These are phyloP conservation scores for Parauchenoglanis punctatus DNA, from an alignment of 2,797 vertebrate species.

Conservation along the genomic window DNA sequence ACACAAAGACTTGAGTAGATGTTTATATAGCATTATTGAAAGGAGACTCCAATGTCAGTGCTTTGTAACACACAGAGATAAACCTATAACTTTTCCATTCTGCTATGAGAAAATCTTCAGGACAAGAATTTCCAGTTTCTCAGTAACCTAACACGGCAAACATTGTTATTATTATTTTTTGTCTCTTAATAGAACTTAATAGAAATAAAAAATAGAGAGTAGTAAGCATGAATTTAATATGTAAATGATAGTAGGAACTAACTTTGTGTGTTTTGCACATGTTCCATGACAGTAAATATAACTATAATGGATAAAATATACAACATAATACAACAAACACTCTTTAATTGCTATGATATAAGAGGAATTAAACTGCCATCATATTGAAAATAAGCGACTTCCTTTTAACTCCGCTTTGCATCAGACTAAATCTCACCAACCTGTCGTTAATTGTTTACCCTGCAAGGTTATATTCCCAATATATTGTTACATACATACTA, in stretches of 20 bases:
- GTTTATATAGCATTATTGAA: neutral
- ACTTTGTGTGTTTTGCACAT: neutral
- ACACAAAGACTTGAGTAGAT: neutral
- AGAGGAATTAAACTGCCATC: neutral
- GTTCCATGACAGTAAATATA: neutral
- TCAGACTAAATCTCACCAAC: neutral
- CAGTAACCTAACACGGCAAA: neutral
- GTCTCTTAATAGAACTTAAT: neutral
- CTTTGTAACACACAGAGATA: neutral
- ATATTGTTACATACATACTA: neutral
- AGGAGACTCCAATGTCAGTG: neutral
- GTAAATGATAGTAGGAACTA: neutral
- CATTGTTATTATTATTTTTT: neutral
- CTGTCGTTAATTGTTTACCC: neutral
- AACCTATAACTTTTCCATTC: neutral
- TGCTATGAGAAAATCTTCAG: neutral
- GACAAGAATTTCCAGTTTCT: neutral
- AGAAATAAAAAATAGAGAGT: neutral
- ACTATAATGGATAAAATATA: neutral
- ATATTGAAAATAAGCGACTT: neutral
- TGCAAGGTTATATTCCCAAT: neutral
- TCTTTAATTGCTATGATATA: neutral
- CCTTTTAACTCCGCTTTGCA: neutral
- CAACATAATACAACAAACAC: neutral
- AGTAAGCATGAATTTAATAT: neutral